phyloP scores from a whole-genome alignment of 2,888 invertebrate genomes.

The Acleris holmiana region DNA sequence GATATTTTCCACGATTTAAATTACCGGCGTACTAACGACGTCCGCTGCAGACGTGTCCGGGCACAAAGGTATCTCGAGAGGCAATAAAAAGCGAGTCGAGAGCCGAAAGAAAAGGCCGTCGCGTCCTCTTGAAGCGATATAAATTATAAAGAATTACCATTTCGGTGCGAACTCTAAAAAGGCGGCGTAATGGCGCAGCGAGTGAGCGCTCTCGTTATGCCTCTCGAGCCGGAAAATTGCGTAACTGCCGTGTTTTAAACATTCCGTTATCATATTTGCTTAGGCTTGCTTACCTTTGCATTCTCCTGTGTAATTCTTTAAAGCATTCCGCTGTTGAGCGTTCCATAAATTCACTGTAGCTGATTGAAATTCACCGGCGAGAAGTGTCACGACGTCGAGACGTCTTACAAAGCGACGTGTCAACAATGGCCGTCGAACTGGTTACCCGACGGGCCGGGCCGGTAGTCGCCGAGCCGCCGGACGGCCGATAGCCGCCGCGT shows the following conservation, averaged over 20 bases:
- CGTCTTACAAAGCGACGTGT: conserved; percentile 22
- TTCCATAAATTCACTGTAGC: not conserved
- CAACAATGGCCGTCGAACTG: conserved; percentile 27
- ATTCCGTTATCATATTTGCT: conserved; percentile 46
- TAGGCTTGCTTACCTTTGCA: conserved; percentile 37
- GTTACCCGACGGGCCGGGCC: conserved; percentile 6
- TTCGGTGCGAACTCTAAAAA: conserved; percentile 42
- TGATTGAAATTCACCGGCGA: conserved; percentile 15
- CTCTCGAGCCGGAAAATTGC: conserved; percentile 56
- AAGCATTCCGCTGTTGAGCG: conserved; percentile 3
- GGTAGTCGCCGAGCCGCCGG: not conserved
- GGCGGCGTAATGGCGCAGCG: conserved; percentile 47
- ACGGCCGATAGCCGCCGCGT: conserved; percentile 5
- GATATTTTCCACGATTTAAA: conserved; percentile 50
- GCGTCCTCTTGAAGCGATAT: conserved; percentile 55
- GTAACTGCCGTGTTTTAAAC: conserved; percentile 52
- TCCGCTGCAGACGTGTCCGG: conserved; percentile 50
- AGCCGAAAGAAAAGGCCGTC: conserved; percentile 54
- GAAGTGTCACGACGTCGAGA: conserved; percentile 1
- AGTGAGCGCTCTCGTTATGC: conserved; percentile 51
- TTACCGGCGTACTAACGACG: conserved; percentile 56
- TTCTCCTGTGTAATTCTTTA: conserved; percentile 27
- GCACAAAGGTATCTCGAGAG: conserved; percentile 52
- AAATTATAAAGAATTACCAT: conserved; percentile 54
- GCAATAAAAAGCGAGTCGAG: conserved; percentile 46